Evolutionary conservation across 1,140 invertebrate genomes (phyloP), one percentile per base, ranked within the genome.

Genomic region (Phocides pigmalion): DNA sequence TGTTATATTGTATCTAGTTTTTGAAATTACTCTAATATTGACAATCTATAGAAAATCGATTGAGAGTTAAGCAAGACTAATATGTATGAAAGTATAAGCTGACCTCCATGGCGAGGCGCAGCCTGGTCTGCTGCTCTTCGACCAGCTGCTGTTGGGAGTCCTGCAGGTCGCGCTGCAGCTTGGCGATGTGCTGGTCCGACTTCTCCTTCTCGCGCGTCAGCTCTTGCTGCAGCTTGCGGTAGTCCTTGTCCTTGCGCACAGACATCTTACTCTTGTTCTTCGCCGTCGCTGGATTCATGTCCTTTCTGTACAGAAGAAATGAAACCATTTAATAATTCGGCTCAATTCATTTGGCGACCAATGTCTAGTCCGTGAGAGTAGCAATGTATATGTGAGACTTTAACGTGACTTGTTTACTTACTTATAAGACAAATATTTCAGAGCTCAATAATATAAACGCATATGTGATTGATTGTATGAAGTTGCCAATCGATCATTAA

Each of bases 201-300:
- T 99, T 99, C 77, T 99, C 98, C 74, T 96, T 95, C 88, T 99
- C 98, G 82, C 97, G 95, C 1, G 96, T 97, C n/a, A 99, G 92
- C 86, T 99, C 98, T 84, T 99, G 98, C 87, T 99, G 98, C 66
- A 99, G 90, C 83, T 98, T 97, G 63, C 98, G 94, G 87, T 96
- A 97, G 88, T 99, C 98, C 87, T 98, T 98, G 80, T 99, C 98
- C 79, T 98, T 98, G 76, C 97, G 96, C 0, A 95, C 95, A 0
- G 95, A 95, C 68, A 94, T 92, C 93, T 95, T 96, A 76, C 91
- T 94, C 90, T 97, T 97, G 76, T 92, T 94, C 90, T 97, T 97
- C 22, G 93, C 94, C 73, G 95, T 94, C 2, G 93, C 93, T 1
- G 92, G 92, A 49, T 93, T 94, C 64, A 96, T 91, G 79, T 97